Evolutionary conservation across 2,797 vertebrate species (phyloP).

Genomic region (Crax fasciolata): DNA sequence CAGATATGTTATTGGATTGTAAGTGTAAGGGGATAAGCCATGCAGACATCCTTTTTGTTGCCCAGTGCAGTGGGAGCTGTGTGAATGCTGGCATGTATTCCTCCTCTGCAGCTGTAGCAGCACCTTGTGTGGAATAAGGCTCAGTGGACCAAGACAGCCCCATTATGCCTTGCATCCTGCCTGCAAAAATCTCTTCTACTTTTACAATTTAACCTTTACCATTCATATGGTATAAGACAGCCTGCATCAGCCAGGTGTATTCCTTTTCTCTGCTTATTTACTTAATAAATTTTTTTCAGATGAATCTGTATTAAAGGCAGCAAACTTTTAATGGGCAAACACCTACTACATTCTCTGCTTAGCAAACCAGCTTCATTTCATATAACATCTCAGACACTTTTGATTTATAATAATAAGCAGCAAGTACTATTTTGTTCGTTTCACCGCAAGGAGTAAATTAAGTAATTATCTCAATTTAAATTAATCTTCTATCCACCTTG

Average conservation of each 20-base stretch:
- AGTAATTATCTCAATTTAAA: not conserved
- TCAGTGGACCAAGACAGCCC: not conserved
- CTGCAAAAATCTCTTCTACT: not conserved
- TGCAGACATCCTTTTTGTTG: not conserved
- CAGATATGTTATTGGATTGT: not conserved
- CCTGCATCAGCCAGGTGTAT: not conserved
- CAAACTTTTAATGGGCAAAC: not conserved
- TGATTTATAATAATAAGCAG: not conserved
- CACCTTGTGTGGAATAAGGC: not conserved
- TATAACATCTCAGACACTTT: not conserved
- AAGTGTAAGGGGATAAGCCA: not conserved
- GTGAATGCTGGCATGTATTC: not conserved
- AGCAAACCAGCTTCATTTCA: not conserved
- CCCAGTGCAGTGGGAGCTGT: not conserved
- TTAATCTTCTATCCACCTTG: not conserved
- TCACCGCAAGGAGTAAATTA: not conserved
- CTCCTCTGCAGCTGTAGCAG: not conserved
- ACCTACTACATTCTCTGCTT: not conserved
- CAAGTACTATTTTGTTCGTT: not conserved
- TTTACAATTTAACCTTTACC: not conserved
- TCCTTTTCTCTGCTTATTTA: not conserved
- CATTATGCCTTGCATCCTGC: not conserved
- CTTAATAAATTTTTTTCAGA: not conserved
- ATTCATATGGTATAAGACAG: not conserved
- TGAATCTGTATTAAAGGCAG: not conserved